A percentile compares a stretch with the other conserved stretches of the same genome.
Evolutionary conservation across 2,888 invertebrate genomes (phyloP).

Genomic region (Pharmacophagus antenor): DNA sequence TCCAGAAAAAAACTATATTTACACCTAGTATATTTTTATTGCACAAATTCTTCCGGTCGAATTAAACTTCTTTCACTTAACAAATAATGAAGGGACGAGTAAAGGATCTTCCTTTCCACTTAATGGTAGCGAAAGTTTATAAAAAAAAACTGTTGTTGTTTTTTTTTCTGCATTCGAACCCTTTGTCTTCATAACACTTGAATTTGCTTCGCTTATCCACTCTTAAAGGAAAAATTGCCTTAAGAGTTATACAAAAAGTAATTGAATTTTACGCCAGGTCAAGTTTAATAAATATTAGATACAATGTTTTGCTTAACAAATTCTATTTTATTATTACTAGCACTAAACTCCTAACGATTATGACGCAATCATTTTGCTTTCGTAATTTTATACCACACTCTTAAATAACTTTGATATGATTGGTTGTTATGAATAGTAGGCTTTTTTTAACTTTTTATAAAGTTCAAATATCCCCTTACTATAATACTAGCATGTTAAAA

Average conservation of each 20-base stretch:
- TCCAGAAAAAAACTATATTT: too few relatives aligned
- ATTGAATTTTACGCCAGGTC: conserved; percentile 28
- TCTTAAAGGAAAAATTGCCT: conserved; percentile 16
- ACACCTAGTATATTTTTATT: too few relatives aligned
- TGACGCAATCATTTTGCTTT: too few relatives aligned
- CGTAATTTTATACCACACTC: too few relatives aligned
- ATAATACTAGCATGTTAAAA: too few relatives aligned
- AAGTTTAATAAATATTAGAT: neutral
- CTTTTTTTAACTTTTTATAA: too few relatives aligned
- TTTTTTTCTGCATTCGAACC: conserved; percentile 12
- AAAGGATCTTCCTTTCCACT: conserved; percentile 6
- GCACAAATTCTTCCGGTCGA: too few relatives aligned
- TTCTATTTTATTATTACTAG: neutral
- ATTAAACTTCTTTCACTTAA: neutral
- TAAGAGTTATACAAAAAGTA: conserved; percentile 9
- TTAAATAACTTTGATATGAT: too few relatives aligned
- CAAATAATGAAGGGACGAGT: neutral
- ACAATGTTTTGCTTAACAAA: neutral
- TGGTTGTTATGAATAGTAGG: too few relatives aligned
- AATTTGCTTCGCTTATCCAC: conserved; percentile 7
- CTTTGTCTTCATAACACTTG: conserved; percentile 24
- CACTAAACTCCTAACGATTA: neutral
- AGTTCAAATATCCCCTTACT: too few relatives aligned
- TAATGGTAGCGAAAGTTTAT: conserved; percentile 15
- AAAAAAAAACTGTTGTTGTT: conserved; percentile 12